Percentiles rank a stretch among this genome's conserved stretches.
Evolutionary conservation across 1,140 invertebrate genomes (phyloP).

Genomic region (Conus betulinus): DNA sequence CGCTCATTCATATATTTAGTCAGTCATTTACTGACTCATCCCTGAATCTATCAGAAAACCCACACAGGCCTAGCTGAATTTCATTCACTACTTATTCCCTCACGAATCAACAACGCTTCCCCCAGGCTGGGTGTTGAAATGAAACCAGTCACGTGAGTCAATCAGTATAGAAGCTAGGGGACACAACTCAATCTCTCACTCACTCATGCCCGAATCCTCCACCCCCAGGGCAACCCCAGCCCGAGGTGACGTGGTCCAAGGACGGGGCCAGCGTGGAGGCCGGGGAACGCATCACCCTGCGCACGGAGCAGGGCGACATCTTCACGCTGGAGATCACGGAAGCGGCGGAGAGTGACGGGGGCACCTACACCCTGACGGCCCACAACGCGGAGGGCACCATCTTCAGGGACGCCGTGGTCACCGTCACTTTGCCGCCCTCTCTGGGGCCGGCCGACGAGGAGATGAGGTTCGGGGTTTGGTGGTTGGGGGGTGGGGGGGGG

Average conservation of each 20-base stretch:
- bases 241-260: conserved; percentile 73
- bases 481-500: neutral
- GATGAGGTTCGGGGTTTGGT: conserved; percentile 6
- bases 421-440: conserved; percentile 35
- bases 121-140: too few species aligned
- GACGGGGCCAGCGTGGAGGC: conserved; percentile 62
- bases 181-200: neutral
- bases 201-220: neutral
- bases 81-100: too few species aligned
- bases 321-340: conserved; percentile 63
- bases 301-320: conserved; percentile 46
- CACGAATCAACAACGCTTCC: too few species aligned
- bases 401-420: conserved; percentile 55
- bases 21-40: neutral
- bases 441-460: conserved; percentile 13
- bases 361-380: conserved; percentile 66
- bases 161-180: too few species aligned
- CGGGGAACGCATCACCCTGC: conserved; percentile 49
- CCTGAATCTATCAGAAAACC: neutral
- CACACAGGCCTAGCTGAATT: too few species aligned
- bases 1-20: neutral
- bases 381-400: conserved; percentile 61
- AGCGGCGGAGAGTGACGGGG: conserved; percentile 53
- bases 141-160: too few species aligned
- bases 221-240: conserved; percentile 62